phyloP scores from a whole-genome alignment of 2,888 invertebrate species.

The Philereme transversata region DNA sequence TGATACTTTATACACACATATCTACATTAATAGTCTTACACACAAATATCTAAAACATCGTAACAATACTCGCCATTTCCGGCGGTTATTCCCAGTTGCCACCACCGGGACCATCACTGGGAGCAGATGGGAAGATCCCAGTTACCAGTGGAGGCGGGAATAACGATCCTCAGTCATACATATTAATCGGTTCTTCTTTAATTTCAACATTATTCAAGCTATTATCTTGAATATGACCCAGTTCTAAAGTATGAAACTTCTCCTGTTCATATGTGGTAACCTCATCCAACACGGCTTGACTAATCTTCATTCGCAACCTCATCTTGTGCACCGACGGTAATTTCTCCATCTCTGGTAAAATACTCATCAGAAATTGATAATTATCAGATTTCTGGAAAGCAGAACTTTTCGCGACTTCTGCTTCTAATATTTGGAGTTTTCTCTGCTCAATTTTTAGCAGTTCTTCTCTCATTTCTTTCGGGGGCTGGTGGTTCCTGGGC shows the following conservation, averaged over 20 bases:
- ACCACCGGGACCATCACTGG: too few relatives aligned
- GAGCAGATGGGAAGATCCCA: too few relatives aligned
- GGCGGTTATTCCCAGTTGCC: too few relatives aligned
- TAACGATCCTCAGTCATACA: slow-evolving; percentile 29
- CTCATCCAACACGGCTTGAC: slow-evolving; percentile 35
- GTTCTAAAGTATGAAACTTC: slow-evolving; percentile 15
- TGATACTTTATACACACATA: too few relatives aligned
- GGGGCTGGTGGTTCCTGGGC: slow-evolving; percentile 11
- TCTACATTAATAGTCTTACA: too few relatives aligned
- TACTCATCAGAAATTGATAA: slow-evolving; percentile 39
- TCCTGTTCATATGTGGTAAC: slow-evolving; percentile 22
- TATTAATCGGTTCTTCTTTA: slow-evolving; percentile 35
- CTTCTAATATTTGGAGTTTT: slow-evolving; percentile 37
- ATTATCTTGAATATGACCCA: slow-evolving; percentile 14
- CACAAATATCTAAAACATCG: too few relatives aligned
- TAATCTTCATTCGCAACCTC: slow-evolving; percentile 35
- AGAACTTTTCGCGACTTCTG: slow-evolving; percentile 29
- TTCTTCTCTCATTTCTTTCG: slow-evolving; percentile 30
- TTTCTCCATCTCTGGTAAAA: slow-evolving; percentile 39
- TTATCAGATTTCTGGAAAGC: slow-evolving; percentile 33
- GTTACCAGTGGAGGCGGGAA: too few relatives aligned
- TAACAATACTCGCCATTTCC: too few relatives aligned
- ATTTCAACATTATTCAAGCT: slow-evolving; percentile 16
- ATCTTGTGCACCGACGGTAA: slow-evolving; percentile 35
- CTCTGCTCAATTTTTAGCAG: slow-evolving; percentile 38